A percentile compares a stretch with the other conserved stretches of the same genome.
These are phyloP conservation scores for Macheiramphus alcinus DNA, from an alignment of 2,113 vertebrate genomes.

Conservation along the genomic window DNA sequence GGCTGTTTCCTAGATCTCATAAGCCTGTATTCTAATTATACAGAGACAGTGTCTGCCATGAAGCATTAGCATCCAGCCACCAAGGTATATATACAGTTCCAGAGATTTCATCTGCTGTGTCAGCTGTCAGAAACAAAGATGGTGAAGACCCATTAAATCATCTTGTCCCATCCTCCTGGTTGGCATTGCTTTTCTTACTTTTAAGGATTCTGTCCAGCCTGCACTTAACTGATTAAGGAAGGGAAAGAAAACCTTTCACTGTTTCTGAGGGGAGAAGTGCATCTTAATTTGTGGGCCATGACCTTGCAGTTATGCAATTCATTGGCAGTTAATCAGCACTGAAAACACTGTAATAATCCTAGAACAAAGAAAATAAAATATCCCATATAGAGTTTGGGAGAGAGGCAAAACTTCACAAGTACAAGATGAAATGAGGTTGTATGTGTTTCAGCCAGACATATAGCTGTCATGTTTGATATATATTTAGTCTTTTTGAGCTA, in stretches of 20 bases:
- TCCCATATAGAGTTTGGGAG: neutral
- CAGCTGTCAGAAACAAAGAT: neutral
- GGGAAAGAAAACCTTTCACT: neutral
- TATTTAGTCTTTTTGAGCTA: neutral
- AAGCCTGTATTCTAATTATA: conserved; percentile 17
- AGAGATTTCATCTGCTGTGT: neutral
- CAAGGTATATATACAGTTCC: neutral
- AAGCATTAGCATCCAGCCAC: neutral
- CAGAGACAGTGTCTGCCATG: conserved; percentile 2
- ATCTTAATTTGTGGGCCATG: neutral
- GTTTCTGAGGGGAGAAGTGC: neutral
- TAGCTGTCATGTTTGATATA: neutral
- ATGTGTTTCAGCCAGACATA: neutral
- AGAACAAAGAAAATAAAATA: neutral
- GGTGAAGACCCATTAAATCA: neutral
- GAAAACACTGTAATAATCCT: neutral
- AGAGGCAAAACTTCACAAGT: neutral
- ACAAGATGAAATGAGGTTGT: neutral
- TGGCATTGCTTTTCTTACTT: neutral
- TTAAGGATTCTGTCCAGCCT: neutral
- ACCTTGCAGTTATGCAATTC: neutral
- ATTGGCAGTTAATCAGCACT: neutral
- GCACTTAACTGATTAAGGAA: neutral
- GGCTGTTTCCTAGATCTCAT: neutral
- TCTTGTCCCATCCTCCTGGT: neutral